A percentile compares a stretch with the other conserved stretches of the same genome.
These are phyloP conservation scores for Brenthis ino DNA, from an alignment of 2,888 invertebrate genomes.

Conservation along the genomic window DNA sequence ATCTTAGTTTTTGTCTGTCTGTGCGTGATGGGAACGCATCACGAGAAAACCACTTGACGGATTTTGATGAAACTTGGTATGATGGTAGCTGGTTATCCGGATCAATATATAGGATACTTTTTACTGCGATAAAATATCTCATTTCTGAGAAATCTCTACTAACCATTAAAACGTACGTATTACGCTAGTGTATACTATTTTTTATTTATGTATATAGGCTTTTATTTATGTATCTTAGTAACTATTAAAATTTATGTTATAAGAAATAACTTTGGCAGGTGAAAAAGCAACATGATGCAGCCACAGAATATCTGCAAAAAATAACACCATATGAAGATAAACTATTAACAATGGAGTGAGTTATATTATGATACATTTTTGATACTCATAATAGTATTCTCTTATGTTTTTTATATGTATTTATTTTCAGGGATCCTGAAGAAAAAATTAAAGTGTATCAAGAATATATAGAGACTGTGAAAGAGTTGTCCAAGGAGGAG, in stretches of 20 bases:
- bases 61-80: too few relatives aligned
- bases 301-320: slow-evolving; percentile 65
- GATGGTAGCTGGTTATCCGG: too few relatives aligned
- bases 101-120: too few relatives aligned
- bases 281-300: slow-evolving; percentile 66
- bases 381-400: slow-evolving; percentile 6
- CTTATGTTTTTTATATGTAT: slow-evolving; percentile 9
- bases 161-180: too few relatives aligned
- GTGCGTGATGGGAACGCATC: too few relatives aligned
- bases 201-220: too few relatives aligned
- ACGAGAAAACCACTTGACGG: too few relatives aligned
- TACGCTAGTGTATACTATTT: too few relatives aligned
- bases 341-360: slow-evolving; percentile 69
- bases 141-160: too few relatives aligned
- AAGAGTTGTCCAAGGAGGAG: slow-evolving; percentile 57
- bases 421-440: slow-evolving; percentile 55
- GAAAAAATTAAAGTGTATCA: slow-evolving; percentile 67
- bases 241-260: neutral
- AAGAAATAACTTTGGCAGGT: slow-evolving; percentile 54
- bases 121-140: too few relatives aligned
- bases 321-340: slow-evolving; percentile 72
- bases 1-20: too few relatives aligned
- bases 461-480: slow-evolving; percentile 69
- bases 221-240: neutral
- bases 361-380: slow-evolving; percentile 31